A percentile compares a stretch with the other conserved stretches of the same genome.
These are phyloP conservation scores for Poecilia picta DNA, from an alignment of 2,797 vertebrate genomes.

Conservation along the genomic window DNA sequence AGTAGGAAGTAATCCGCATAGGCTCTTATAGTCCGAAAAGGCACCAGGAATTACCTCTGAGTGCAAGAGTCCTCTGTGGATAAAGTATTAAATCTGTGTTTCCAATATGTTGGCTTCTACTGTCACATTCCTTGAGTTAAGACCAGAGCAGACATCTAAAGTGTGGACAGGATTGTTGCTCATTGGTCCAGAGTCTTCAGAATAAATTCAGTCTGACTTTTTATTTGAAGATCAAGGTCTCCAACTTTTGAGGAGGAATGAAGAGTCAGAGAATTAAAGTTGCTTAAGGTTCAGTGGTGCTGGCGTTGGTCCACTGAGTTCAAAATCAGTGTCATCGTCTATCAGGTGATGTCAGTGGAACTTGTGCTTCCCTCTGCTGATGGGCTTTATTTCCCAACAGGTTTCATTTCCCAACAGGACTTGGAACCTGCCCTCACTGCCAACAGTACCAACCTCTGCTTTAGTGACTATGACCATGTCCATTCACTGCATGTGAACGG, in stretches of 20 bases:
- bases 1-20: conserved; percentile 41
- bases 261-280: background rate
- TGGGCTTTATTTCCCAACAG: background rate
- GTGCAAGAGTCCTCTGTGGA: too few species aligned
- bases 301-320: background rate
- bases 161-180: background rate
- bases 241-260: background rate
- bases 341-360: background rate
- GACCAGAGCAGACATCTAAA: background rate
- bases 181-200: background rate
- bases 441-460: background rate
- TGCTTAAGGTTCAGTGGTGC: background rate
- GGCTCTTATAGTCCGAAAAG: conserved; percentile 40
- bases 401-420: background rate
- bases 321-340: background rate
- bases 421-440: background rate
- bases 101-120: background rate
- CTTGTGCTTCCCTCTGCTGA: background rate
- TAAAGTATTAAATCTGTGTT: too few species aligned
- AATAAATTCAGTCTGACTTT: background rate
- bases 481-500: background rate
- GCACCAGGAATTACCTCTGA: conserved; percentile 50
- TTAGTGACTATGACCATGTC: background rate
- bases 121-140: background rate
- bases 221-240: background rate